Base-by-base conservation (phyloP, 2,888 invertebrate species). In the Chydorus sphaericus region DNA sequence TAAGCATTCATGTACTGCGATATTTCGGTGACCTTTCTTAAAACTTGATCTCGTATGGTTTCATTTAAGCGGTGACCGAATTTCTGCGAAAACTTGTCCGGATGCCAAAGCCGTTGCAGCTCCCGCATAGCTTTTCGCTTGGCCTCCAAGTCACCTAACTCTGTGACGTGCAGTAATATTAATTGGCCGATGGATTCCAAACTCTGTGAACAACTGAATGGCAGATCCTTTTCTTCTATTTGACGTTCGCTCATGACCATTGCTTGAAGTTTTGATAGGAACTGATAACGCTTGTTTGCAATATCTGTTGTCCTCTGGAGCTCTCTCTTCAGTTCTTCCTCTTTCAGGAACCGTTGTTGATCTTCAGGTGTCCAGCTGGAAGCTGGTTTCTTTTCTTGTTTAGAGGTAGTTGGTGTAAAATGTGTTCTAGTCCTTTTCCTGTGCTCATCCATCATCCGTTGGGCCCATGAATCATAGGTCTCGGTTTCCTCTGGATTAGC, bases 11-110 rank as follows among this genome's bases (percentile, higher is more conserved):
- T 18, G 28, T 38, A 53, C 20, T 57, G 57, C 6, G 57, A 57
- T n/a, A 57, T 48, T 48, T 54, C 57, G 5, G 57, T 57, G 7
- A 57, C 57, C 23, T 48, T 48, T 33, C 33, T 31, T 8, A 54
- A 10, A 20, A 54, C 36, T 20, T 6, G 31, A 23, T 49, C 49
- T 29, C 39, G 36, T 7, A 18, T 23, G 14, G 54, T 48, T 14
- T 54, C 57, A 30, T 23, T 26, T 16, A 57, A 26, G 11, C 57
- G 53, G 14, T 18, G 20, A 11, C 54, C 57, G 26, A 54, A 57
- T 30, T 57, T 57, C n/a, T 57, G 57, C 1, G 53, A 30, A 54
- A 57, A 57, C 28, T 57, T 57, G 30, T 57, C 57, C n/a, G 57
- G 57, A 18, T 57, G 57, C 57, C 57, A 57, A 20, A 54, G 37